Conservation (phyloP, 37 sponge, comb jelly and placozoan species). For the Mnemiopsis leidyi region DNA sequence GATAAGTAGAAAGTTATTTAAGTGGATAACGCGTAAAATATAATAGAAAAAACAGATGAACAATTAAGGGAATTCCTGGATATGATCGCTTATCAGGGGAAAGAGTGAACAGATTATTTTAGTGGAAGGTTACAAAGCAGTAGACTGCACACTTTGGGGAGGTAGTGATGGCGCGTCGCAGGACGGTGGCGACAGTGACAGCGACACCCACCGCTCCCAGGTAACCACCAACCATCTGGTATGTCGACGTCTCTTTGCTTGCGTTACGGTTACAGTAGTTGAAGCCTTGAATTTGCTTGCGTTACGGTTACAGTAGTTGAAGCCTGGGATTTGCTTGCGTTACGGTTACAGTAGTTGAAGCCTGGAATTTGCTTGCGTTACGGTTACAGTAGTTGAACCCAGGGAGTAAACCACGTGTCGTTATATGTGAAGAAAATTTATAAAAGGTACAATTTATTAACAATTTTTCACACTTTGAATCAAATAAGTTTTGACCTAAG, state of each 20-base stretch:
- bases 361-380: conserved; percentile 46
- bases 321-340: conserved; percentile 7
- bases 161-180: conserved; percentile 18
- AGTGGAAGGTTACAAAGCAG: too few species aligned
- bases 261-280: conserved; percentile 65
- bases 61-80: too few species aligned
- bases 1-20: too few species aligned
- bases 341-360: conserved; percentile 63
- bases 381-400: conserved; percentile 64
- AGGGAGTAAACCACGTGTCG: neutral
- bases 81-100: too few species aligned
- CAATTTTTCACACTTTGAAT: too few species aligned
- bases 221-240: conserved; percentile 44
- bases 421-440: too few species aligned
- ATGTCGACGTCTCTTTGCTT: neutral
- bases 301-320: conserved; percentile 64
- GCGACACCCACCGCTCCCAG: conserved; percentile 24
- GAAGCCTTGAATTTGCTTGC: conserved; percentile 38
- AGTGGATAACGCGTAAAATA: too few species aligned
- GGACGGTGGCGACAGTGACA: neutral
- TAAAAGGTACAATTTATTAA: too few species aligned
- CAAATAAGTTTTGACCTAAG: too few species aligned
- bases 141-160: neutral
- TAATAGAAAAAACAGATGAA: too few species aligned
- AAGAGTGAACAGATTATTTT: too few species aligned